Conservation (phyloP, 2,888 invertebrate species). For the Drosophila atripex region DNA sequence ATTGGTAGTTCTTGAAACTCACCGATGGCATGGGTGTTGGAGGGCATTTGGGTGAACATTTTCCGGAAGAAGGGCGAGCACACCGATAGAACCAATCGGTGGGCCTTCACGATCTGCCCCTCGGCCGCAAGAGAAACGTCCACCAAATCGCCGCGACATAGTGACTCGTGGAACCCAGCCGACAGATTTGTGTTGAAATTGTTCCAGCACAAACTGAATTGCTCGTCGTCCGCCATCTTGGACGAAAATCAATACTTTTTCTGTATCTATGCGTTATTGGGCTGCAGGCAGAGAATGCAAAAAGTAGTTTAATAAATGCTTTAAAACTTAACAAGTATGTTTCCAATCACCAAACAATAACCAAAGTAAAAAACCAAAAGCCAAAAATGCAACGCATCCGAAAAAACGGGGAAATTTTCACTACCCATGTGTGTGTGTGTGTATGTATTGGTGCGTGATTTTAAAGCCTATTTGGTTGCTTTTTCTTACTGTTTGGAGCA, state of each 20-base stretch:
- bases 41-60: conserved; percentile 88
- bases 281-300: conserved; percentile 40
- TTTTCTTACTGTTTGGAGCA: neutral
- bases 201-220: conserved; percentile 90
- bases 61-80: conserved; percentile 90
- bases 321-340: conserved; percentile 41
- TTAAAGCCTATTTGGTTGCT: neutral
- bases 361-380: conserved; percentile 37
- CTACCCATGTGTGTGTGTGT: conserved; percentile 4
- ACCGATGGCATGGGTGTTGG: conserved; percentile 89
- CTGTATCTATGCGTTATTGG: conserved; percentile 61
- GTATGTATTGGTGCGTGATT: conserved; percentile 2
- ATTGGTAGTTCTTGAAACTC: conserved; percentile 61
- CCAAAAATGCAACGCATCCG: conserved; percentile 54
- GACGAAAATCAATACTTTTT: conserved; percentile 77
- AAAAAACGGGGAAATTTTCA: conserved; percentile 72
- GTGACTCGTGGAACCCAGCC: conserved; percentile 89
- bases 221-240: conserved; percentile 90
- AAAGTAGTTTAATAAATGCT: neutral
- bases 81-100: conserved; percentile 89
- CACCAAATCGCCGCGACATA: conserved; percentile 88
- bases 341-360: conserved; percentile 46
- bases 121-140: conserved; percentile 89
- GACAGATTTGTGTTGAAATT: conserved; percentile 90
- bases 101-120: conserved; percentile 89